Percentiles rank a stretch among this genome's conserved stretches.
phyloP scores from a whole-genome alignment of 2,113 vertebrate genomes.

The Heptranchias perlo region DNA sequence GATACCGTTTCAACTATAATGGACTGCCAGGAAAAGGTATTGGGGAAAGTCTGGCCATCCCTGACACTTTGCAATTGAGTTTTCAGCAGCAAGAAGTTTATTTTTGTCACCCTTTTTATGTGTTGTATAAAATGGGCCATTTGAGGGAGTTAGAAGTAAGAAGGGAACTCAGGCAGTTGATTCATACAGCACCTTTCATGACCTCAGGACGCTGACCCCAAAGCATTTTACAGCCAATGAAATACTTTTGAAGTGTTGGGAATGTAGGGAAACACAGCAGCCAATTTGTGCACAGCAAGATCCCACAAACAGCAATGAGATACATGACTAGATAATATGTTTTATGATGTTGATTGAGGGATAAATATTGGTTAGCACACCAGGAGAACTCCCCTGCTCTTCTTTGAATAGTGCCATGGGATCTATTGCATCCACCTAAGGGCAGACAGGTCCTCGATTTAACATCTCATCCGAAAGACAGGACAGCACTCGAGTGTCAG shows the following conservation, averaged over 20 bases:
- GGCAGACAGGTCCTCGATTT: no score
- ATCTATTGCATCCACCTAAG: no score
- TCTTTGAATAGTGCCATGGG: no score
- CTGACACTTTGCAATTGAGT: background rate
- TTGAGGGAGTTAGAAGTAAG: background rate
- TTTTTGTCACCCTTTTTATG: background rate
- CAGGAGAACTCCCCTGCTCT: no score
- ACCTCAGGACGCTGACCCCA: background rate
- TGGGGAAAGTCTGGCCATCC: background rate
- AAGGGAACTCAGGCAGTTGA: background rate
- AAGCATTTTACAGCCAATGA: background rate
- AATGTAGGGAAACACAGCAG: background rate
- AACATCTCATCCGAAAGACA: no score
- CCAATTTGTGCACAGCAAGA: background rate
- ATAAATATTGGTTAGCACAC: background rate
- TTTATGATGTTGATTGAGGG: background rate
- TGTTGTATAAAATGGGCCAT: background rate
- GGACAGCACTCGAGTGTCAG: no score
- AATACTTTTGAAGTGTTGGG: background rate
- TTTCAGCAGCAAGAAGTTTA: background rate
- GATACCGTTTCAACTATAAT: conserved; percentile 10
- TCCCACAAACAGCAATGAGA: background rate
- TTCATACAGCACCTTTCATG: background rate
- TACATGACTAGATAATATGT: background rate
- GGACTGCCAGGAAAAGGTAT: background rate